A percentile compares a stretch with the other conserved stretches of the same genome.
These are phyloP conservation scores for Meteorus cinctellus DNA, from an alignment of 2,888 invertebrate species.

Conservation along the genomic window DNA sequence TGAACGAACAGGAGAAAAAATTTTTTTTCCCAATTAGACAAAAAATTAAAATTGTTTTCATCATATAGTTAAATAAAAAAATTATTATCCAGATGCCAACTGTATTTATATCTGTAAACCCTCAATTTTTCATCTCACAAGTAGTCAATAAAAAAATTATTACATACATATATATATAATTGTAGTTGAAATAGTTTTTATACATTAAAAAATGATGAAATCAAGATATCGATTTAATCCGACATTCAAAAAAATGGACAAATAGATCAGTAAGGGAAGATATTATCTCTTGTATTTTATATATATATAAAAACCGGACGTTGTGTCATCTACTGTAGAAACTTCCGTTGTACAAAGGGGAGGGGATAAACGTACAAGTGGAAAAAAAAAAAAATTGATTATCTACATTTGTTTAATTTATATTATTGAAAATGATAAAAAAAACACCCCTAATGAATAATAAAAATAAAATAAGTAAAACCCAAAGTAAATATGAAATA, in stretches of 20 bases:
- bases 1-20: not conserved
- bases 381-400: too few relatives aligned
- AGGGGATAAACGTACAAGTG: too few relatives aligned
- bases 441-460: not conserved
- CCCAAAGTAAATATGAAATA: not conserved
- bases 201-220: constrained; percentile 28
- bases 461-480: not conserved
- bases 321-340: not conserved
- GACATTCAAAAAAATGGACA: constrained; percentile 26
- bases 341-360: not conserved
- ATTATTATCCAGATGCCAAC: constrained; percentile 18
- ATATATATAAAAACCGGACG: not conserved
- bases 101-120: not conserved
- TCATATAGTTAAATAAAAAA: constrained; percentile 1
- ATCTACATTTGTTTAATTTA: too few relatives aligned
- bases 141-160: not conserved
- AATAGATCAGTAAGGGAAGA: constrained; percentile 51
- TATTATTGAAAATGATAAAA: too few relatives aligned
- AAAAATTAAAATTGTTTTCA: constrained; percentile 15
- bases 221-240: constrained; percentile 49
- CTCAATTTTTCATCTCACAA: not conserved
- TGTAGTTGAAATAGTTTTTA: constrained; percentile 30
- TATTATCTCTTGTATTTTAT: constrained; percentile 29
- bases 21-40: constrained; percentile 3
- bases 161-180: not conserved